Evolutionary conservation across 2,888 invertebrate species (phyloP), one percentile per base, ranked within the genome.

Genomic region (Cerceris ruficornis): DNA sequence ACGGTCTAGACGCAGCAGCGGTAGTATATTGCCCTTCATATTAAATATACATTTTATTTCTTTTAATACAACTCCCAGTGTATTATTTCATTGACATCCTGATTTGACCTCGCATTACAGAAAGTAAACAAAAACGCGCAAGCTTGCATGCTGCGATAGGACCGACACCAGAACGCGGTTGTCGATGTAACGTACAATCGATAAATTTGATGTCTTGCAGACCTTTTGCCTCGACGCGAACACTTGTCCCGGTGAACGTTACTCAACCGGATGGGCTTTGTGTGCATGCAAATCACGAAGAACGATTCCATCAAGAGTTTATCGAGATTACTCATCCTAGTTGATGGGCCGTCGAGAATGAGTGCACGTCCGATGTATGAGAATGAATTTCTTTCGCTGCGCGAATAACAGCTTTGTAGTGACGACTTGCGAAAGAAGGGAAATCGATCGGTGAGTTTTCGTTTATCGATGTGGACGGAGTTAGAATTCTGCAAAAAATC

Each of bases 151-250:
- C 54, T 17, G 0, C 54, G 54, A 17, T 55, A 55, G 6, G 13
- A 59, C 59, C 7, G 41, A n/a, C 7, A 5, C n/a, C 9, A 11
- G 50, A 7, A 7, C 50, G n/a, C 50, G n/a, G 50, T 50, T 50
- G n/a, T n/a, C 50, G 9, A n/a, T 50, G n/a, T 50, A 1, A n/a
- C n/a, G 11, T 7, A n/a, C 13, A 50, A 50, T 50, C 50, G 50
- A 55, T 55, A 17, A 17, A 54, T 55, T 55, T 55, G 7, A 55
- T 17, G 54, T 55, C 54, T 55, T 55, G 8, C 54, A 15, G 17
- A 17, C 54, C 17, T 55, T 55, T 55, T 55, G 54, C 17, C 17
- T 7, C 17, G 54, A 1, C 17, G 7, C 17, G 2, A 4, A 17
- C 54, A 11, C 50, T 28, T 28, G 28, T n/a, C 13, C n/a, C n/a